Evolutionary conservation across 2,888 invertebrate species (phyloP).

Genomic region (Epirrhoe tristata): DNA sequence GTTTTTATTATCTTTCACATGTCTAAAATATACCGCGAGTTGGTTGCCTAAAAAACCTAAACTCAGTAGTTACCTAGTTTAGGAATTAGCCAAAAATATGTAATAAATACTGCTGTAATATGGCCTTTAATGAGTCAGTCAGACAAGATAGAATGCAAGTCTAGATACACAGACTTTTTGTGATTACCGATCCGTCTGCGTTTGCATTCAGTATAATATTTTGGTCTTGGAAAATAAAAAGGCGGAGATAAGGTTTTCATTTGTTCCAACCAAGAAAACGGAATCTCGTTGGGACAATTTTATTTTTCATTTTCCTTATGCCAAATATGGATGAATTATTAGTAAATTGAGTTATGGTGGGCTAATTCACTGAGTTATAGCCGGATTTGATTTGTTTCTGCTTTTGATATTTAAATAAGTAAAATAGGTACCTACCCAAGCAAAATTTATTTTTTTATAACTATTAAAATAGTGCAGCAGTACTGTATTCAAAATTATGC

Average conservation of each 20-base stretch:
- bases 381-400: conserved; percentile 43
- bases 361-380: conserved; percentile 54
- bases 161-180: conserved; percentile 54
- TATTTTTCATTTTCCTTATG: conserved; percentile 74
- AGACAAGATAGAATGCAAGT: too few relatives aligned
- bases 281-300: conserved; percentile 74
- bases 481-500: too few relatives aligned
- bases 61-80: too few relatives aligned
- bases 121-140: too few relatives aligned
- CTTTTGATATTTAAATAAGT: not conserved
- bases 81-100: too few relatives aligned
- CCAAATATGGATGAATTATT: conserved; percentile 66
- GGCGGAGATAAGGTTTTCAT: conserved; percentile 74
- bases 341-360: conserved; percentile 58
- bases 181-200: conserved; percentile 81
- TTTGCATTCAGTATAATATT: conserved; percentile 78
- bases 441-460: too few relatives aligned
- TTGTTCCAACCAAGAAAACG: conserved; percentile 66
- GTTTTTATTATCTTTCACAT: too few relatives aligned
- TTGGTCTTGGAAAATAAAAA: conserved; percentile 81
- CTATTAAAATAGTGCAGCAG: too few relatives aligned
- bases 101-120: too few relatives aligned
- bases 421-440: not conserved
- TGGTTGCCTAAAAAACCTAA: too few relatives aligned
- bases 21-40: too few relatives aligned